Base-by-base conservation (phyloP, 2,113 vertebrate species). In the Hemichromis elongatus region DNA sequence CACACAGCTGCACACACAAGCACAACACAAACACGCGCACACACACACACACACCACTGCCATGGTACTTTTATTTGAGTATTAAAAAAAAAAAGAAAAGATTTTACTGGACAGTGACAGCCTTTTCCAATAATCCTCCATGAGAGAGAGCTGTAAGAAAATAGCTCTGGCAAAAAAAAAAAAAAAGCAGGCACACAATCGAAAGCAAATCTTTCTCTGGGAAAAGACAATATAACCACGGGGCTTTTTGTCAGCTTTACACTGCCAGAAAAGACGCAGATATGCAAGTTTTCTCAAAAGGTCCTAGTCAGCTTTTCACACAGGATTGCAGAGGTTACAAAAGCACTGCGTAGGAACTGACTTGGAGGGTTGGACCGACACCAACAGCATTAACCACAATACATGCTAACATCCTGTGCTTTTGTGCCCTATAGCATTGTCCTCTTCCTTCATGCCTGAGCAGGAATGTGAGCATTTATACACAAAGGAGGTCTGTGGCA, bases 261-360 rank as follows among this genome's bases (percentile, higher is more conserved):
- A 40, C 77, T 54, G 86, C 35, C 1, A 90, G 81, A 90, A 92
- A 91, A 77, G 77, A 84, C 79, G 16, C 73, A 91, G 82, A 92
- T 89, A 86, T 90, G 90, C 86, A 92, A 84, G 88, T 88, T 93
- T 89, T 89, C 59, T 88, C 80, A 84, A 93, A 95, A 94, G 86
- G 88, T 81, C 85, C 79, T 68, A 59, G 81, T 95, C 90, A 94
- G 90, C 88, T 88, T 92, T 93, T 92, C 85, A 90, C 78, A 86
- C 80, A 86, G 73, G 81, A 89, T 70, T 90, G 83, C 68, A 92
- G 90, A 92, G 86, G 89, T 86, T 91, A 93, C 68, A 95, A 95
- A 94, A 92, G 90, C 86, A 63, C 77, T 50, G 86, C 11, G 37
- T 47, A 86, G 83, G 82, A 91, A 91, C 80, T 81, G 92, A 88